phyloP scores from a whole-genome alignment of 2,113 vertebrate genomes.

The Onychostoma macrolepis region DNA sequence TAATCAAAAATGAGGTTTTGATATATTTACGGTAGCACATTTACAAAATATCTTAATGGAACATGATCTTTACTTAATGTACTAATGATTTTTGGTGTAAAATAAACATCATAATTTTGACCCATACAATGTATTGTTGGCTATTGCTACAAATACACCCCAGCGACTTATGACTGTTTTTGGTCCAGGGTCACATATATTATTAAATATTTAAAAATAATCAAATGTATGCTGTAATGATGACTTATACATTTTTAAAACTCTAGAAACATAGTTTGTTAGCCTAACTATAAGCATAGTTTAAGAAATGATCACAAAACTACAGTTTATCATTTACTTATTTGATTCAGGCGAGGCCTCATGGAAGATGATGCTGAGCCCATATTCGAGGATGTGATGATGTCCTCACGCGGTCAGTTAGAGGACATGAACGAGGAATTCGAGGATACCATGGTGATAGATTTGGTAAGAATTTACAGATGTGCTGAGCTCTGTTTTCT shows the following conservation, averaged over 20 bases:
- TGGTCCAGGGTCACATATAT: neutral
- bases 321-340: neutral
- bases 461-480: constrained; percentile 82
- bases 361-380: constrained; percentile 99
- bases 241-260: neutral
- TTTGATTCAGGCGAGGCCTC: constrained; percentile 84
- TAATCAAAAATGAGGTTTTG: too few relatives aligned
- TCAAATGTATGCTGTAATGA: neutral
- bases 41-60: too few relatives aligned
- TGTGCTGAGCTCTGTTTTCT: neutral
- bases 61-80: too few relatives aligned
- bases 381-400: constrained; percentile 99
- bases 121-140: too few relatives aligned
- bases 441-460: constrained; percentile 99
- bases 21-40: too few relatives aligned
- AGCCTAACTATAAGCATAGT: neutral
- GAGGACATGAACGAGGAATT: constrained; percentile 99
- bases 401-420: constrained; percentile 97
- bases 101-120: too few relatives aligned
- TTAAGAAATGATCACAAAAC: neutral
- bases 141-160: too few relatives aligned
- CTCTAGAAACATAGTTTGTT: neutral
- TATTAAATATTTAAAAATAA: neutral
- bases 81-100: too few relatives aligned
- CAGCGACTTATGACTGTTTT: too few relatives aligned